Evolutionary conservation across 2,888 invertebrate species (phyloP).

Genomic region (Dyspetes luteomarginatus): DNA sequence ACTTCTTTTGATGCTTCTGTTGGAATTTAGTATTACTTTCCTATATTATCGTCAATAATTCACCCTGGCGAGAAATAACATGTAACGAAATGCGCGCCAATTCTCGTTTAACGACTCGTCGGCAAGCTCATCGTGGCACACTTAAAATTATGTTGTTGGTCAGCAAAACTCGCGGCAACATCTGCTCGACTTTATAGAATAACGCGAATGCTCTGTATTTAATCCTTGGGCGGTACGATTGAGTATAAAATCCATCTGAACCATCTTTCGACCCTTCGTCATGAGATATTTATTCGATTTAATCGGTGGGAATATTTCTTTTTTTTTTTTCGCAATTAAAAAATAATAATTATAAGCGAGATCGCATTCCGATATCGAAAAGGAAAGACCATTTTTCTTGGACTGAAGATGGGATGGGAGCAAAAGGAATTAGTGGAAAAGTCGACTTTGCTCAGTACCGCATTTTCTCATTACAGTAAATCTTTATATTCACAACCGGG

Average conservation of each 20-base stretch:
- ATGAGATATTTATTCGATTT: conserved; percentile 21
- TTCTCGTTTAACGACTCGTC: conserved; percentile 40
- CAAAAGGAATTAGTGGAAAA: no score
- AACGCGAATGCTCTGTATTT: conserved; percentile 29
- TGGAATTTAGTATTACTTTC: conserved; percentile 59
- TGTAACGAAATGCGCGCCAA: conserved; percentile 54
- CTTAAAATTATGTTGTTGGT: conserved; percentile 50
- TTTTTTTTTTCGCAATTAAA: neutral
- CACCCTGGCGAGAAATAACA: conserved; percentile 48
- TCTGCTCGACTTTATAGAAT: conserved; percentile 53
- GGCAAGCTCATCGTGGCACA: conserved; percentile 36
- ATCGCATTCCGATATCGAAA: neutral
- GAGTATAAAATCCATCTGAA: conserved; percentile 3
- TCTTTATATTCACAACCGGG: no score
- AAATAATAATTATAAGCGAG: neutral
- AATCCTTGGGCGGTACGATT: neutral
- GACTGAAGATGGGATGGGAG: neutral
- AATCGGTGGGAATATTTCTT: conserved; percentile 18
- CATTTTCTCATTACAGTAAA: no score
- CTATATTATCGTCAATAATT: conserved; percentile 52
- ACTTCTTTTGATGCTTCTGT: conserved; percentile 33
- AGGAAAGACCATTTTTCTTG: neutral
- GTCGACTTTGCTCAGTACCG: no score
- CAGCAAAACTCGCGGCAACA: conserved; percentile 29
- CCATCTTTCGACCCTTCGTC: neutral